Evolutionary conservation across 2,113 vertebrate genomes (phyloP), one percentile per base, ranked within the genome.

Genomic region (Ceuthmochares aereus): DNA sequence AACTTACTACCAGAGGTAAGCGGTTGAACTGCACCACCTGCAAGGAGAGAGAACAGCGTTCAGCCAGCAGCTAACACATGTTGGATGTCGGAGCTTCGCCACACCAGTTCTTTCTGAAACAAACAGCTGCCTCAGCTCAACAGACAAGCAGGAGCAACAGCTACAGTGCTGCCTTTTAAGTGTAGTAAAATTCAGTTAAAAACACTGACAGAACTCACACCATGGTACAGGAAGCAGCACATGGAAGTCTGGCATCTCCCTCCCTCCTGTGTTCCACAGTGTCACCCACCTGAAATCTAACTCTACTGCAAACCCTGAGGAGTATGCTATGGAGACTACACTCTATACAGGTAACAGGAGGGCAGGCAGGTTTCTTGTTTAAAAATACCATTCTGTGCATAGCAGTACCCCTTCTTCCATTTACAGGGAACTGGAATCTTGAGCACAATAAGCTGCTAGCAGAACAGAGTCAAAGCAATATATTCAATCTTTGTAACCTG

Each of bases 1-100:
- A 99, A 91, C 99, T 99, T 90, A 99, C 99, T 70, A 99, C 99
- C 98, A 99, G 97, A 43, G 99, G 99, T 63, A 99, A 97, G 34
- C 99, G 98, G 92, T 99, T 99, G 95, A 99, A 99, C 84, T 99
- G 99, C 94, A 99, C 94, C 47, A 96, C 85, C 80, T 97, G 89
- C 81, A 96, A 59, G 78, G 64, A 91, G 23, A 87, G 52, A 87
- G 34, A 74, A n/a, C 19, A 47, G 37, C 0, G 5, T 56, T 94
- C 59, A 94, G 52, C 20, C 54, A 72, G 74, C 62, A 85, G 43
- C 22, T 25, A 42, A 51, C 7, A 22, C 3, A 1, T 0, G 1
- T 0, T 29, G 51, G 26, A 36, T 10, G 7, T 10, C 51, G 70
- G 23, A 49, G 23, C 42, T 93, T 36, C 18, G 19, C 51, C 51